Base-by-base conservation (phyloP, 37 sponge, comb jelly and placozoan genomes). In the Crambe crambe region DNA sequence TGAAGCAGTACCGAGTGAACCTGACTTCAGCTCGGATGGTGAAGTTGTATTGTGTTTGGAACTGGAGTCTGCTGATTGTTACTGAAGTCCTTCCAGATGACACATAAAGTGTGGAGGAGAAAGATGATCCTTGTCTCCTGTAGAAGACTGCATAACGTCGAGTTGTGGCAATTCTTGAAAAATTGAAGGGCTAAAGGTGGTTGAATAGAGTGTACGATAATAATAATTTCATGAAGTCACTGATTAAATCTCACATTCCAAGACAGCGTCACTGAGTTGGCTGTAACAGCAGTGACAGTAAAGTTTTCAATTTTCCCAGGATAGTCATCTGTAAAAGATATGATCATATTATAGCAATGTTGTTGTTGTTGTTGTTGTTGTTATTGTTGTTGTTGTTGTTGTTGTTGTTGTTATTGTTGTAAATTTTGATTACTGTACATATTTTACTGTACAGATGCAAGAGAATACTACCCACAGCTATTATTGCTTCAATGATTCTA, bases 21-120 rank as follows among this genome's bases (percentile, higher is more conserved):
- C 77, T 61, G 2, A 60, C 64, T 41, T 64, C 40, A 32, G 77
- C 44, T 31, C 65, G 34, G 29, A 77, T 30, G 1, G 77, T 62
- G 44, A 61, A 22, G 41, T 64, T 77, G 5, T 60, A 42, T 2
- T 41, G 22, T 0, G 25, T 27, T n/a, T 64, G 64, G 1, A 75
- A 58, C 4, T 27, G 59, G 0, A 75, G 75, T 35, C 57, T 31
- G 5, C 9, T 15, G 54, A n/a, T 40, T 26, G 23, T 72, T 15
- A 29, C 1, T 17, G 31, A 44, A 2, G 31, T 12, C n/a, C n/a
- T n/a, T n/a, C n/a, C n/a, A n/a, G n/a, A n/a, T n/a, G n/a, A n/a
- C 2, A 47, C 15, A 72, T 47, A 51, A 0, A 25, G 5, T 51
- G 51, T 43, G 2, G 15, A 0, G 27, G 30, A 12, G 30, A 40